These are phyloP conservation scores for Zele albiditarsus DNA, from an alignment of 2,888 invertebrate genomes.

Conservation along the genomic window DNA sequence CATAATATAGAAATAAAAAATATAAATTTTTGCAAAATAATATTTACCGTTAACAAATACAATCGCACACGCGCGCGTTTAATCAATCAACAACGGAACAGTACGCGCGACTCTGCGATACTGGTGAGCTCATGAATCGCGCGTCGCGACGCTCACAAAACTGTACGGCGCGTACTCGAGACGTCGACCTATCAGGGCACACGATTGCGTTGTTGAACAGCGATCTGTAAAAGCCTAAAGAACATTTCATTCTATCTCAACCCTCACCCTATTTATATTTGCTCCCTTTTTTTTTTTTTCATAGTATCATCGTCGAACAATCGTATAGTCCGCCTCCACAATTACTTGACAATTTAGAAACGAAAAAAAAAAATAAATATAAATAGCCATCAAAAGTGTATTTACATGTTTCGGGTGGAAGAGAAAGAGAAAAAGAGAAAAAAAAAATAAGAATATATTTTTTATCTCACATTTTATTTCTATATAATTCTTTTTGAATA, in stretches of 20 bases:
- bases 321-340: neutral
- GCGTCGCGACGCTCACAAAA: slow-evolving; percentile 59
- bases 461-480: no score
- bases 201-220: slow-evolving; percentile 38
- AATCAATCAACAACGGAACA: slow-evolving; percentile 52
- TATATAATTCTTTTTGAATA: no score
- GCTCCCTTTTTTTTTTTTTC: no score
- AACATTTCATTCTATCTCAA: neutral
- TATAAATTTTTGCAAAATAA: neutral
- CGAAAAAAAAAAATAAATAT: neutral
- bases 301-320: neutral
- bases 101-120: slow-evolving; percentile 63
- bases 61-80: neutral
- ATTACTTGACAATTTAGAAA: neutral
- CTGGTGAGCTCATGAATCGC: slow-evolving; percentile 55
- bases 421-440: no score
- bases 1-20: neutral
- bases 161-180: slow-evolving; percentile 64
- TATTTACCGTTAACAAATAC: neutral
- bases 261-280: neutral
- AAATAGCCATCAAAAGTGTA: neutral
- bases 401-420: no score
- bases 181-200: slow-evolving; percentile 58
- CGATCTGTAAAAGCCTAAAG: slow-evolving; percentile 16
- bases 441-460: no score